Percentiles rank a stretch among this genome's conserved stretches.
Conservation (phyloP, 2,113 vertebrate genomes). For the Dasyurus viverrinus region DNA sequence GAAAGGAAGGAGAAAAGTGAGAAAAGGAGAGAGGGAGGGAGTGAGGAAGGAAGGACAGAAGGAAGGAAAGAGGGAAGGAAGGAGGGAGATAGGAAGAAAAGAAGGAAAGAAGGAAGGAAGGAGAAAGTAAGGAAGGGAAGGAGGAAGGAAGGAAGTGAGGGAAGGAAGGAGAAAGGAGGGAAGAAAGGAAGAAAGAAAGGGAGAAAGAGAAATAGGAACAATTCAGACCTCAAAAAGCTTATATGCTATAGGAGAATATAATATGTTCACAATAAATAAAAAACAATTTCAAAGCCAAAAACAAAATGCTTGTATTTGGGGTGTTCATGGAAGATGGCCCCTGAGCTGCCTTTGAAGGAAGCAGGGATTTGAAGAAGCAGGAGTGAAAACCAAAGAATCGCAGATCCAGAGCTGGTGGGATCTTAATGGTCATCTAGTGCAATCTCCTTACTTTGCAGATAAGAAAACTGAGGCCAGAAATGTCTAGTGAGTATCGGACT, state of each 20-base stretch:
- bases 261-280: background rate
- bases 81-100: too few relatives aligned
- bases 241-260: background rate
- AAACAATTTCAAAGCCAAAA: background rate
- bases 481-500: background rate
- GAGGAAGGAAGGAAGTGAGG: too few relatives aligned
- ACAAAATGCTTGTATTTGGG: background rate
- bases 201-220: too few relatives aligned
- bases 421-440: too few relatives aligned
- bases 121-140: too few relatives aligned
- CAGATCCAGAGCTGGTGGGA: background rate
- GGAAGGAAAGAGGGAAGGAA: too few relatives aligned
- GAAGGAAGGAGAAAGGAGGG: too few relatives aligned
- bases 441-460: background rate
- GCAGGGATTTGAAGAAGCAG: background rate
- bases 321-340: background rate
- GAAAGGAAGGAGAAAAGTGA: too few relatives aligned
- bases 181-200: too few relatives aligned
- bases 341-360: background rate
- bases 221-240: too few relatives aligned
- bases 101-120: too few relatives aligned
- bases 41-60: accelerated
- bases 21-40: too few relatives aligned
- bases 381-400: background rate
- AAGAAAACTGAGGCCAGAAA: background rate